Evolutionary conservation across 2,888 invertebrate species (phyloP).

Genomic region (Ormyrus nitidulus): DNA sequence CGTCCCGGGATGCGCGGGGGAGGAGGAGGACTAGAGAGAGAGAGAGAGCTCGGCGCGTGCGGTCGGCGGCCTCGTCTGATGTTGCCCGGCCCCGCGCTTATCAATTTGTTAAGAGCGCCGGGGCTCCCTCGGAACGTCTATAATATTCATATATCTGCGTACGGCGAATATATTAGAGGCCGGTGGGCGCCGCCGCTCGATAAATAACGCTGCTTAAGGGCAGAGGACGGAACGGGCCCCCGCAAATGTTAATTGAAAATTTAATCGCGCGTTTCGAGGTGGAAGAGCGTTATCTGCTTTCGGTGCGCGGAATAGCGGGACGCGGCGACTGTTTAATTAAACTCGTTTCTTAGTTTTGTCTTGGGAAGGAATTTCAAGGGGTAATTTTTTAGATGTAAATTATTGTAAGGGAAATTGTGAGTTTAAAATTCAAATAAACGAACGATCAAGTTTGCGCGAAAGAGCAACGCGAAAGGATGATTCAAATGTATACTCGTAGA

Average conservation of each 20-base stretch:
- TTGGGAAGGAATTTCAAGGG: too few species aligned
- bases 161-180: neutral
- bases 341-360: too few species aligned
- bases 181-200: constrained; percentile 61
- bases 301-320: too few species aligned
- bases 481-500: neutral
- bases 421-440: too few species aligned
- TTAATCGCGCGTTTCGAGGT: too few species aligned
- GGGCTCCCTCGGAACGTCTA: neutral
- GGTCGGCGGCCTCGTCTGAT: constrained; percentile 65
- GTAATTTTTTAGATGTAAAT: too few species aligned
- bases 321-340: too few species aligned
- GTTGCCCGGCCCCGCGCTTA: constrained; percentile 72
- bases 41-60: neutral
- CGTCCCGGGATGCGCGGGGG: neutral
- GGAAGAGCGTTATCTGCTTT: too few species aligned
- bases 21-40: neutral
- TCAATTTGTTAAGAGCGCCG: constrained; percentile 75
- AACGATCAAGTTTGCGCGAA: neutral
- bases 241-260: neutral
- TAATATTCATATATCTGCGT: constrained; percentile 2
- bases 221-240: constrained; percentile 62
- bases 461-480: neutral
- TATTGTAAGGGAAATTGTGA: too few species aligned
- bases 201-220: constrained; percentile 72